phyloP scores from a whole-genome alignment of 30 jellyfish, hydroid and myxozoan species.

The Hydractinia symbiolongicarpus region DNA sequence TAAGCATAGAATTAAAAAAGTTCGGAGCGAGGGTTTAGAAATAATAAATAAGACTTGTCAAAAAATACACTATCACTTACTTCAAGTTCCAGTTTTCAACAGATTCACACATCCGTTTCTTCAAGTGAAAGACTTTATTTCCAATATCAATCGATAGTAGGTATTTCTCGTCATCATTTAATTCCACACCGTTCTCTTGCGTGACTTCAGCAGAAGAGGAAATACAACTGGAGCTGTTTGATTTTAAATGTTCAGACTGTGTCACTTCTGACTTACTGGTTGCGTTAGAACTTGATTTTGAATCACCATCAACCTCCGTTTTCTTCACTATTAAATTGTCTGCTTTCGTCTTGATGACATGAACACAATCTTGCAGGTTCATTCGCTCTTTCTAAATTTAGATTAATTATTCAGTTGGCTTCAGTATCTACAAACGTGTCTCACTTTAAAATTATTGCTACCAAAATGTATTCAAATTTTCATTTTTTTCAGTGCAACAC shows the following conservation, averaged over 20 bases:
- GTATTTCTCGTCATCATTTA: conserved; percentile 32
- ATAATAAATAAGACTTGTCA: too few species aligned
- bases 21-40: too few species aligned
- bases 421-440: too few species aligned
- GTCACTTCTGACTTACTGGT: not conserved
- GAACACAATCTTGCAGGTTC: not conserved
- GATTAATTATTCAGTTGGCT: too few species aligned
- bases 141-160: conserved; percentile 53
- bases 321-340: not conserved
- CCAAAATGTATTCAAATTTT: too few species aligned
- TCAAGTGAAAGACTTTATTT: conserved; percentile 50
- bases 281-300: conserved; percentile 2
- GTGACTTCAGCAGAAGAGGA: not conserved
- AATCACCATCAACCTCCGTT: not conserved
- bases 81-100: conserved; percentile 65
- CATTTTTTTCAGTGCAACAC: too few species aligned
- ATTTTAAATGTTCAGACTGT: conserved; percentile 3
- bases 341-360: conserved; percentile 19
- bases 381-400: conserved; percentile 4
- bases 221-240: not conserved
- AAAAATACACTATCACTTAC: conserved; percentile 17
- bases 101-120: conserved; percentile 59
- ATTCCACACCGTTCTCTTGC: not conserved
- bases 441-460: too few species aligned
- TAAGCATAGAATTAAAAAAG: too few species aligned